Base-by-base conservation (phyloP, 1,140 invertebrate species). In the Leguminivora glycinivorella region DNA sequence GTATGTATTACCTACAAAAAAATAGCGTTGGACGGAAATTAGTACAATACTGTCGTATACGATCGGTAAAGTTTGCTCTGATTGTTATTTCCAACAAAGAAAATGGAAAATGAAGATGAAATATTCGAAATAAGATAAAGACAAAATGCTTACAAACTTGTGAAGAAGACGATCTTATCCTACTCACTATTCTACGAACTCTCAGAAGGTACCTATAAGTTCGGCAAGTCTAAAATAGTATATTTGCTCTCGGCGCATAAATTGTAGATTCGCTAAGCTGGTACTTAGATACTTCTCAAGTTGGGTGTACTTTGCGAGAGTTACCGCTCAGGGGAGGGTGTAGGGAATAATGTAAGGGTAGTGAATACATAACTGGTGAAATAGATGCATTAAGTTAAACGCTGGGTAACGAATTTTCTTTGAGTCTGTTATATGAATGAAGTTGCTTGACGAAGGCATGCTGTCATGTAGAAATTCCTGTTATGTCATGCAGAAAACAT, bases 181-280 rank as follows among this genome's bases (percentile, higher is more conserved):
- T 43, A 43, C 40, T 19, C 1, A 47, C 43, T 17, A 0, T 52
- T 9, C 47, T 22, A 52, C 9, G 1, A 22, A 52, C 47, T 52
- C 47, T 22, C 17, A 52, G 47, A 22, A 52, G 47, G 17, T 52
- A 52, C 12, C 3, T 58, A 29, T 17, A 63, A 34, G 58, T 63
- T 63, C 14, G 25, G 14, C 7, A 63, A 31, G 58, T 29, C 25
- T 63, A 29, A 63, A 63, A 63, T 63, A 63, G 58, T 63, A 9
- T 63, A 63, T 63, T 63, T 63, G 58, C 58, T 29, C 58, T 29
- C 17, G 24, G 25, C 25, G 58, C 58, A 63, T 63, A 63, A 63
- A 63, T 63, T 63, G 58, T 63, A 63, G 58, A 63, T 63, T 63
- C n/a, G 58, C 58, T 63, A 63, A 63, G 58, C 58, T 63, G 25